Evolutionary conservation across 2,888 invertebrate species (phyloP), one percentile per base, ranked within the genome.

Genomic region (Lagria hirta): DNA sequence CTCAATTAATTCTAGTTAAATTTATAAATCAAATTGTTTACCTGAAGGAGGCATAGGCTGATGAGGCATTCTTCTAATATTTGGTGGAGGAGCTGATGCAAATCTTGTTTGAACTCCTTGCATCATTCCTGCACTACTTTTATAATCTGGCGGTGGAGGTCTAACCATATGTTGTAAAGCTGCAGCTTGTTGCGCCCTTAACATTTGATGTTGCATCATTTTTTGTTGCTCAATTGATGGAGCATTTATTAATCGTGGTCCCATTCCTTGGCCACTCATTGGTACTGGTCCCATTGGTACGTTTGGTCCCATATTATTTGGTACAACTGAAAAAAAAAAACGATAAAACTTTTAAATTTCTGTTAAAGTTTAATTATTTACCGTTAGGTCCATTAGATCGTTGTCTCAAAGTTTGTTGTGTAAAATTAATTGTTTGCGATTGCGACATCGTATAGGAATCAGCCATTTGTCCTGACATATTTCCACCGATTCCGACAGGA

Each of bases 131-230:
- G 83, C 57, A 75, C 78, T 62, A 4, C 85, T 81, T 70, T 89
- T 90, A 72, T 91, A 90, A 69, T 90, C 90, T 2, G 90, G 91
- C 23, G 90, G 90, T 12, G 90, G 90, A 15, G 89, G 87, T 35
- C 87, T 77, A 12, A 77, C 75, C 49, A 66, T 55, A 20, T 65
- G 60, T 27, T 66, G 67, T 30, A 64, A 62, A 26, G 57, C 43
- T 58, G 54, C 54, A 49, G 65, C 66, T 56, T 81, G 79, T 56
- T 81, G 80, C 7, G 76, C 76, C 14, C 78, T 71, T 53, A 80
- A 55, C 75, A 80, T 76, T 46, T 70, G 71, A 48, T 69, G 69
- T 28, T 68, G 68, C 34, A 70, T 57, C 44, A 72, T 68, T 41
- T 71, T 72, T 46, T 65, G 69, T 54, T 73, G 70, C 47, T 71